Base-by-base conservation (phyloP, 2,797 vertebrate species). In the Trichosurus vulpecula region DNA sequence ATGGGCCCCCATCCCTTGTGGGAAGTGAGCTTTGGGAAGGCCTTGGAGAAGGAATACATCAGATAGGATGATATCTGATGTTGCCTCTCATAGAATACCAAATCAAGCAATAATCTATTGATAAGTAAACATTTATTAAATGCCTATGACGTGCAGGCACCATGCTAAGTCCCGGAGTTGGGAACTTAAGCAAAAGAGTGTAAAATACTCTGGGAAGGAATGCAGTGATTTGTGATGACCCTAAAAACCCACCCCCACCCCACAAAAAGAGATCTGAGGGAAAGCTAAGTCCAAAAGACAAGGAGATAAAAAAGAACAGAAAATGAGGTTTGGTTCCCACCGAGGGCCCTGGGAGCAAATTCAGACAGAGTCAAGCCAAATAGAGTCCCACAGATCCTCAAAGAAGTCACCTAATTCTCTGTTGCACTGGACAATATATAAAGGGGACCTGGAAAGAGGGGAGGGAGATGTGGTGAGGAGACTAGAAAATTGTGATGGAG, bases 1-100 rank as follows among this genome's bases (percentile, higher is more conserved):
- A 96, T 95, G 94, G 92, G 74, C 97, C 96, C 55, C 95, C 13
- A 54, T 96, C 96, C 95, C 96, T 47, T 94, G 93, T 95, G 90
- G 53, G 58, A 25, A 10, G 29, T 90, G 91, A 92, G 25, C 53
- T 56, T 16, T 92, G 91, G 47, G 55, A 41, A 35, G 25, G 14
- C n/a, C 52, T 90, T 90, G 90, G 51, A 90, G 51, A 11, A 30
- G 3, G 89, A 10, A 12, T 31, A 16, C 30, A 35, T 53, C 30
- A 1, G 90, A 53, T 52, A 90, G 22, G 41, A 87, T 87, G 41
- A 51, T 11, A 25, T 87, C 74, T 81, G n/a, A 47, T 81, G 19
- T 47, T n/a, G 9, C 41, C 41, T 9, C 41, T 5, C 41, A 27
- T 2, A 41, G n/a, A 81, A 41, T 41, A 4, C 19, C 47, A 47